Evolutionary conservation across 2,113 vertebrate genomes (phyloP), one percentile per base, ranked within the genome.

Genomic region (Plotosus lineatus): DNA sequence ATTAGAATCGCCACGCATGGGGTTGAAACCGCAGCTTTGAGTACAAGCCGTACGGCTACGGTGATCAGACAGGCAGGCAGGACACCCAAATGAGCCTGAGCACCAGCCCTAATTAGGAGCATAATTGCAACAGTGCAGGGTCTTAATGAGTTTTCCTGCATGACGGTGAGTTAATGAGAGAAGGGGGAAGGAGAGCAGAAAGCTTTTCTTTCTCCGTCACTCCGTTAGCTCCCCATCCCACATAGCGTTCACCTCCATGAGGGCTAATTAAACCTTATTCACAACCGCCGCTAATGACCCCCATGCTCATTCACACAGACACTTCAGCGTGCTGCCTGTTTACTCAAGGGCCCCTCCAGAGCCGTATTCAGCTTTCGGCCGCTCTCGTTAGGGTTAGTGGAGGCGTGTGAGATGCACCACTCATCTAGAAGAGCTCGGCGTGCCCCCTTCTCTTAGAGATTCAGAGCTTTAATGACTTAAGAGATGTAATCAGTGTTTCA

Each of bases 191-290:
- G 75, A 81, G 61, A 76, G 82, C 82, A 88, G 89, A 91, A 65
- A 33, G 88, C 88, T 8, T 50, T 79, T 88, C 80, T 51, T 84
- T 88, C 88, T 86, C 83, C 88, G 60, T 85, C 82, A 83, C 51
- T 68, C 78, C 12, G 53, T 80, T 85, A 76, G 63, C 69, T 56
- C 76, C 75, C 66, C 77, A 75, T 83, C 85, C 84, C 85, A 80
- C 81, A 83, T 74, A 83, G 51, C 38, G 56, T 69, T 40, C 84
- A 72, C 69, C 69, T 31, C 69, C 17, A 26, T 75, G 73, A 81
- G 84, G 90, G 85, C 90, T 93, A 93, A 93, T 93, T 93, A 93
- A 89, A 93, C 86, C 72, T 85, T 84, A 92, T 93, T 93, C 92
- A 92, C 92, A 92, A 90, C 87, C 87, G 21, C 42, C 88, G 84